Base-by-base conservation (phyloP, 1,140 invertebrate species). In the Bathynomus jamesi region DNA sequence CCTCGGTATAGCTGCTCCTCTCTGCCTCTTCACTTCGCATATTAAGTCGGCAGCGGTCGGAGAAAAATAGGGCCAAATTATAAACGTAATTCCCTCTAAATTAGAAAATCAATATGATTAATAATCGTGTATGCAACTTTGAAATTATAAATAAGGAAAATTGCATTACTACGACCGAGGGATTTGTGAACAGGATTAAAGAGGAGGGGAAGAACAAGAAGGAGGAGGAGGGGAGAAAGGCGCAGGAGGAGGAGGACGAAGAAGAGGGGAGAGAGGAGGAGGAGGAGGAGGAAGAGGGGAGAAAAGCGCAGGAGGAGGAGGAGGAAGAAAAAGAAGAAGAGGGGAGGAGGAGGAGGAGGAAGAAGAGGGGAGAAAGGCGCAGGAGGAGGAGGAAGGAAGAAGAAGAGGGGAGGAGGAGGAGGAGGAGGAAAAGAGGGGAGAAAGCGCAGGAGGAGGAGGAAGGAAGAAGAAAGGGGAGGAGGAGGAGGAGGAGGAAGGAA, bases 101-200 rank as follows among this genome's bases (percentile, higher is more conserved):
- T 72, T 72, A 66, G 71, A 72, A 72, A 72, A 72, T 72, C 71
- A 72, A 72, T 72, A 72, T 72, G 71, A 72, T 72, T 72, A 72
- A 72, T 72, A 72, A 72, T 66, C 66, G 40, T 72, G 71, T 72
- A 72, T 72, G 71, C 71, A 72, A 72, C 71, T 72, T 72, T 72
- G 71, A 72, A 72, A 72, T 72, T 72, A 72, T 72, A 72, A 72
- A 72, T 72, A 72, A 72, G 71, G 71, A 72, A 68, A 72, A 72
- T 72, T 72, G 71, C 71, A 72, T 72, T 72, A 72, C 65, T 67
- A 66, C 65, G 70, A 68, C 30, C 71, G 71, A 71, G 67, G 66
- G 61, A 65, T 53, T 53, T 64, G 65, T 67, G 71, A 28, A 63
- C n/a, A 63, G 61, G 27, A 28, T 25, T 24, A 63, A 28, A 63